Evolutionary conservation across 2,888 invertebrate species (phyloP).

Genomic region (Pristionchus arcanus): DNA sequence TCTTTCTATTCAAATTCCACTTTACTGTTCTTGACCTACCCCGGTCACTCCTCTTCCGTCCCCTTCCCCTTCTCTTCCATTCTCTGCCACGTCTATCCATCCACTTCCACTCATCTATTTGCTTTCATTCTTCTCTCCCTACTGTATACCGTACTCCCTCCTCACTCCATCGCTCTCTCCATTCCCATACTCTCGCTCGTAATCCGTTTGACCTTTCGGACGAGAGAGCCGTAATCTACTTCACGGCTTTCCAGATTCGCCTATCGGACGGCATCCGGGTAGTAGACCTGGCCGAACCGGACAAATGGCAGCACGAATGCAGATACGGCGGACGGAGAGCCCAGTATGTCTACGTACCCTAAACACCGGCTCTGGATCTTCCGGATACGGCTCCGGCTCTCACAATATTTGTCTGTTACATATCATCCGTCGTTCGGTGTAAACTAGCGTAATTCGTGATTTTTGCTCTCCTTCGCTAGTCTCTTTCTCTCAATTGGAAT

Average conservation of each 20-base stretch:
- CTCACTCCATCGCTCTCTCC: constrained; percentile 19
- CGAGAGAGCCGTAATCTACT: constrained; percentile 14
- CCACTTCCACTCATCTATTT: constrained; percentile 42
- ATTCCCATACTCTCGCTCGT: constrained; percentile 1
- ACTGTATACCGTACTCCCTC: constrained; percentile 47
- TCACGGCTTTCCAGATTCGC: constrained; percentile 63
- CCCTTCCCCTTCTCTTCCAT: not conserved
- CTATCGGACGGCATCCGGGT: constrained; percentile 69
- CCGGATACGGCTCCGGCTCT: not conserved
- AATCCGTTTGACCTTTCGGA: constrained; percentile 37
- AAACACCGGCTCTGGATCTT: not conserved
- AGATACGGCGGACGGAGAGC: constrained; percentile 63
- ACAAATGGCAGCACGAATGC: constrained; percentile 70
- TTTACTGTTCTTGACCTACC: not conserved
- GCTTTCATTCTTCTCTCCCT: constrained; percentile 38
- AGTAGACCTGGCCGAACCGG: constrained; percentile 64
- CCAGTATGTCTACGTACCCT: constrained; percentile 66
- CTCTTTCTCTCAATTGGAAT: not conserved
- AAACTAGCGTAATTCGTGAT: constrained; percentile 5
- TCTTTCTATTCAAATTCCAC: not conserved
- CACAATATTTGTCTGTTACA: constrained; percentile 36
- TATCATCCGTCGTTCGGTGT: constrained; percentile 34
- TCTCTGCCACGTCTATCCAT: constrained; percentile 37
- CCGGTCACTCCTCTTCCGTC: not conserved
- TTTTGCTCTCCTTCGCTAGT: not conserved